Base-by-base conservation (phyloP, 2,113 vertebrate genomes). In the Callithrix jacchus region DNA sequence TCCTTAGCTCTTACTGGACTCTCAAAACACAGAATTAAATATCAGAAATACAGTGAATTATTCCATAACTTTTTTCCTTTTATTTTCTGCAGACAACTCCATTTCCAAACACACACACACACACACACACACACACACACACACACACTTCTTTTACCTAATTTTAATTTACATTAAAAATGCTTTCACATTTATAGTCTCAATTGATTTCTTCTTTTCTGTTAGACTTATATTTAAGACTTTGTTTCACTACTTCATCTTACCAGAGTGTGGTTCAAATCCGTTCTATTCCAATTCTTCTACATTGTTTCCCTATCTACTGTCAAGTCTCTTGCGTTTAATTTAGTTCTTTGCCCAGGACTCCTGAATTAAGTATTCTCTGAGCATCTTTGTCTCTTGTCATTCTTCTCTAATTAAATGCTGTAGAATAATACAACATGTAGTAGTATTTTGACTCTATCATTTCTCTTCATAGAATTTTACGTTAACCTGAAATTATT, bases 31-130 rank as follows among this genome's bases (percentile, higher is more conserved):
- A 73, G 64, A 76, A 68, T n/a, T 30, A 77, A 92, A 71, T 32
- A 40, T 68, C 4, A 74, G 76, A 76, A 77, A 71, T n/a, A 30
- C 2, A 56, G 2, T 40, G 70, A 11, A 14, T 89, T 91, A 71
- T 95, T 66, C 12, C 6, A 35, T 37, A 2, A 68, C 30, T 73
- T 45, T 93, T 70, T 64, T n/a, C n/a, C 27, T 21, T 94, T 58
- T 89, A 20, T 71, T n/a, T 6, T 93, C n/a, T 79, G 86, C 82
- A 71, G 0, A 79, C 7, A 95, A 27, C 32, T 88, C 2, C 5
- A 79, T 58, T 94, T 77, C 12, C 35, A 93, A 79, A 84, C 80
- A 18, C 37, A 88, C 30, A 95, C 79, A 89, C 82, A 52, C 54
- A 17, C 25, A 45, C 8, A 77, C 2, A 70, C 58, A 61, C 58